Evolutionary conservation across 2,797 vertebrate genomes (phyloP).

Genomic region (Sebastes hubbsi): DNA sequence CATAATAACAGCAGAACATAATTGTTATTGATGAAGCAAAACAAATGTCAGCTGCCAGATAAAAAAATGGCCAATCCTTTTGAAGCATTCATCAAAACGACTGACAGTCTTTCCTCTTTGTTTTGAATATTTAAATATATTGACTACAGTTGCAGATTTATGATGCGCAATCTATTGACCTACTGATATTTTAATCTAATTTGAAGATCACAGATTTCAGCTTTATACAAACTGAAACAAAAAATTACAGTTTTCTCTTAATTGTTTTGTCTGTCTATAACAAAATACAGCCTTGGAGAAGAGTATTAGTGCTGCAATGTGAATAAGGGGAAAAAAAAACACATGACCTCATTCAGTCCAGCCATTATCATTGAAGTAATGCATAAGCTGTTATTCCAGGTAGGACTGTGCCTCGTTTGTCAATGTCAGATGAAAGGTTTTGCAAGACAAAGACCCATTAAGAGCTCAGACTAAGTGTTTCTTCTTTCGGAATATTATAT

Average conservation of each 20-base stretch:
- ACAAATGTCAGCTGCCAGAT: constrained; percentile 33
- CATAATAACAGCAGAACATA: background rate
- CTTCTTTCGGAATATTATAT: constrained; percentile 73
- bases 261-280: background rate
- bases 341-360: constrained; percentile 64
- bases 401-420: constrained; percentile 72
- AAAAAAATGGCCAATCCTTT: constrained; percentile 23
- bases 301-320: background rate
- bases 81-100: constrained; percentile 21
- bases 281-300: background rate
- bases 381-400: constrained; percentile 71
- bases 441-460: constrained; percentile 72
- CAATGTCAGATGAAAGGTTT: constrained; percentile 77
- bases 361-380: constrained; percentile 76
- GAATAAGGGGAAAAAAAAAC: background rate
- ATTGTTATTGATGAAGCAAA: constrained; percentile 41
- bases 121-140: constrained; percentile 27
- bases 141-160: constrained; percentile 7
- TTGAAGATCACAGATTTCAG: background rate
- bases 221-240: background rate
- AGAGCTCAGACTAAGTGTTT: constrained; percentile 72
- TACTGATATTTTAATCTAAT: background rate
- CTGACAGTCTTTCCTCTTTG: background rate
- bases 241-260: background rate
- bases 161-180: background rate